Evolutionary conservation across 2,888 invertebrate species (phyloP).

Genomic region (Hypercompe scribonia): DNA sequence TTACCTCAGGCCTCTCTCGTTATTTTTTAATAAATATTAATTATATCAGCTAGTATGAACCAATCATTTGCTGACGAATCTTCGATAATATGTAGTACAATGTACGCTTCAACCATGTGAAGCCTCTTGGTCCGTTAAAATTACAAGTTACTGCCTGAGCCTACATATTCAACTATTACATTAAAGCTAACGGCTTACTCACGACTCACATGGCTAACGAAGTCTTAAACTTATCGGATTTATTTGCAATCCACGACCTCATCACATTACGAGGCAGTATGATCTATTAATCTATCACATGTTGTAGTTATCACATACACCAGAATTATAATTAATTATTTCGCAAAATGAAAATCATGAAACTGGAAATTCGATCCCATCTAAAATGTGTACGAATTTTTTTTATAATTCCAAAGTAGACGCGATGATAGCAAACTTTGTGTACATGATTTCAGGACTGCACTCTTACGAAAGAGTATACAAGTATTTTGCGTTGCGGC

Average conservation of each 20-base stretch:
- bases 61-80: neutral
- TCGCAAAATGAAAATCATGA: too few relatives aligned
- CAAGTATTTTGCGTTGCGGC: too few relatives aligned
- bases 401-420: too few relatives aligned
- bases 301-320: neutral
- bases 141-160: slow-evolving; percentile 7
- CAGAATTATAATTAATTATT: neutral
- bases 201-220: slow-evolving; percentile 6
- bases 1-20: too few relatives aligned
- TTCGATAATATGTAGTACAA: neutral
- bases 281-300: neutral
- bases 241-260: slow-evolving; percentile 3
- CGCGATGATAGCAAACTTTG: too few relatives aligned
- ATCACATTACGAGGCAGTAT: neutral
- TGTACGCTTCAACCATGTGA: neutral
- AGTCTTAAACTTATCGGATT: slow-evolving; percentile 4
- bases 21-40: too few relatives aligned
- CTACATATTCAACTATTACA: slow-evolving; percentile 12
- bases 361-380: too few relatives aligned
- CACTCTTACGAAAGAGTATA: too few relatives aligned
- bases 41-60: neutral
- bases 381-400: too few relatives aligned
- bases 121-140: slow-evolving; percentile 10
- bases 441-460: too few relatives aligned
- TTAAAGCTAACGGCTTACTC: slow-evolving; percentile 12